phyloP scores from a whole-genome alignment of 2,797 vertebrate species.

The Periophthalmus magnuspinnatus region DNA sequence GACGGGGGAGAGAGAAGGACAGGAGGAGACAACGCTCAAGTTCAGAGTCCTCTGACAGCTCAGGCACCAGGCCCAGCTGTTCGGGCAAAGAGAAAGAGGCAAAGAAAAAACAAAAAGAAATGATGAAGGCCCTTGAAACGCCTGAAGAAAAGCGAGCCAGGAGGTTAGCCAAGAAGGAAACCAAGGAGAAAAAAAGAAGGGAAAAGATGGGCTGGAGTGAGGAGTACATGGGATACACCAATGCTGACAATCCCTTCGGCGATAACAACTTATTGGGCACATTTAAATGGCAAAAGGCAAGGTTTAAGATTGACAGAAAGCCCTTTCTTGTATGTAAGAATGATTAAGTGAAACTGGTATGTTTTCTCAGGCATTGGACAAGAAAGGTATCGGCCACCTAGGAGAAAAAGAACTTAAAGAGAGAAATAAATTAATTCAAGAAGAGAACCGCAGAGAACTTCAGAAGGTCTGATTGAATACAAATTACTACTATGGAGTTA shows the following conservation, averaged over 20 bases:
- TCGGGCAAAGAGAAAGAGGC: conserved; percentile 78
- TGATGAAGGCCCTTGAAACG: conserved; percentile 94
- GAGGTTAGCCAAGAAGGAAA: conserved; percentile 93
- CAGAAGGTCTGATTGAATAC: conserved; percentile 85
- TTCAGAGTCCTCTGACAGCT: conserved; percentile 80
- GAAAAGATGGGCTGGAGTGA: conserved; percentile 99
- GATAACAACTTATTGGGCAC: conserved; percentile 97
- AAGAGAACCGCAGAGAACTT: conserved; percentile 95
- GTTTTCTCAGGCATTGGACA: conserved; percentile 85
- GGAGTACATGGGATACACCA: conserved; percentile 99
- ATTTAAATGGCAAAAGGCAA: conserved; percentile 98
- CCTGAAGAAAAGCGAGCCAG: conserved; percentile 95
- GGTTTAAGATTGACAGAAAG: not conserved
- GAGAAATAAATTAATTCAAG: conserved; percentile 93
- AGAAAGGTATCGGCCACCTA: conserved; percentile 93
- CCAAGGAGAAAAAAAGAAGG: conserved; percentile 94
- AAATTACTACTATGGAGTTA: not conserved
- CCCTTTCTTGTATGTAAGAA: not conserved
- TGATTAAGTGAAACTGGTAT: not conserved
- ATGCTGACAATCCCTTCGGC: conserved; percentile 97
- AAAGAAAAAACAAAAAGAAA: conserved; percentile 83
- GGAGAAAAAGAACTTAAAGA: conserved; percentile 96
- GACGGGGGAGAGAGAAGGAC: conserved; percentile 43
- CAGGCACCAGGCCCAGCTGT: conserved; percentile 59
- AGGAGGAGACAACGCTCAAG: conserved; percentile 53